Conservation (phyloP, 2,797 vertebrate species). For the Pipistrellus nathusii region DNA sequence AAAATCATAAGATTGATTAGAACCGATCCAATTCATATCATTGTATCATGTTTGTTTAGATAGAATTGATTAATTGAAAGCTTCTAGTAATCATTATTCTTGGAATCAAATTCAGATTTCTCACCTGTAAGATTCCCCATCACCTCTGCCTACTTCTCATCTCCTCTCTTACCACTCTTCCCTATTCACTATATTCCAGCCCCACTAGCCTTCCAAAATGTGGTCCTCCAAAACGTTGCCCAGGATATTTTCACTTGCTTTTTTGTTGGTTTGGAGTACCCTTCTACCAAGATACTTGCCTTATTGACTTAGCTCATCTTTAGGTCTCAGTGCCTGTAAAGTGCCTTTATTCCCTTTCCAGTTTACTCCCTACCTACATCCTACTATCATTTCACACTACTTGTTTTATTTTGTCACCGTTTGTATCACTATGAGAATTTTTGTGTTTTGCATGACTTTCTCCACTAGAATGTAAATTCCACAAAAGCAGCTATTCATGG, state of each 20-base stretch:
- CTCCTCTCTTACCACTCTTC: background rate
- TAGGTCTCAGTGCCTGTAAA: background rate
- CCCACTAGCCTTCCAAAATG: background rate
- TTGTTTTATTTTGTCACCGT: background rate
- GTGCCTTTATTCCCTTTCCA: background rate
- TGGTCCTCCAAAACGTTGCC: background rate
- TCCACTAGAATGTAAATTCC: conserved; percentile 4
- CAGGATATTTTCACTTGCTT: background rate
- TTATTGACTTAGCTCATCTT: background rate
- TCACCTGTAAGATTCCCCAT: background rate
- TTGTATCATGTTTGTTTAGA: conserved; percentile 28
- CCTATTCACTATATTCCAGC: background rate
- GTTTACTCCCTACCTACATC: background rate
- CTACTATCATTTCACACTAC: background rate
- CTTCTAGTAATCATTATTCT: background rate
- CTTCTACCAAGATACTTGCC: background rate
- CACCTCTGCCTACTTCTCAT: background rate
- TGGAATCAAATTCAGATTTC: conserved; percentile 6
- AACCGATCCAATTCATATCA: background rate
- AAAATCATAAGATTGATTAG: conserved; percentile 55
- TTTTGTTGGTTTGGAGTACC: background rate
- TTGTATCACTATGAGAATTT: background rate
- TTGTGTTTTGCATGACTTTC: background rate
- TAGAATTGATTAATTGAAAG: background rate
- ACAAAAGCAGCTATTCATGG: background rate